phyloP scores from a whole-genome alignment of 2,113 vertebrate species.

The Telmatochromis sp. region DNA sequence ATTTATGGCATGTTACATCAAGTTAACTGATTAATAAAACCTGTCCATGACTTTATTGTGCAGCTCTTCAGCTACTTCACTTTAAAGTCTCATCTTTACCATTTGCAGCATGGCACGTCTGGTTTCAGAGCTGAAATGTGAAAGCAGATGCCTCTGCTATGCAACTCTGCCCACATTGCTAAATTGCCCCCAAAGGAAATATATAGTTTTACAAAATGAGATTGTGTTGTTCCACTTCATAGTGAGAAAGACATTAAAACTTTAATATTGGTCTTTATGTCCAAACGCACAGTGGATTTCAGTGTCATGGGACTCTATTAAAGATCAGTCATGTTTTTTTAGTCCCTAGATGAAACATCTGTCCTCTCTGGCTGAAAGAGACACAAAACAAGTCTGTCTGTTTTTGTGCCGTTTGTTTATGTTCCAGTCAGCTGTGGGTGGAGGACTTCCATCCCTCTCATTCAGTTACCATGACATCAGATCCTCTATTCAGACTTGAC shows the following conservation, averaged over 20 bases:
- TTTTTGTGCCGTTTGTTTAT: not conserved
- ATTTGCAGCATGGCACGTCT: not conserved
- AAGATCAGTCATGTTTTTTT: not conserved
- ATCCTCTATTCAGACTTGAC: not conserved
- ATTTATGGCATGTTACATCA: not conserved
- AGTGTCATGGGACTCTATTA: not conserved
- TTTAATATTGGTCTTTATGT: not conserved
- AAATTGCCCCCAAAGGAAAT: not conserved
- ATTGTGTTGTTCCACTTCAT: not conserved
- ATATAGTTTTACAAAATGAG: not conserved
- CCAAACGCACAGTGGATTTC: not conserved
- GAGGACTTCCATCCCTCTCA: not conserved
- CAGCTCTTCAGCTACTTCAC: not conserved
- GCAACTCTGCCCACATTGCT: not conserved
- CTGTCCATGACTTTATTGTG: not conserved
- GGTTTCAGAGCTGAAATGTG: not conserved
- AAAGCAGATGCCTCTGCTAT: not conserved
- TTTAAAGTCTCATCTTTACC: not conserved
- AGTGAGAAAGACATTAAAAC: not conserved
- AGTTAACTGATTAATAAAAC: not conserved
- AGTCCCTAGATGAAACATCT: not conserved
- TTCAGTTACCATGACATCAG: conserved; percentile 40
- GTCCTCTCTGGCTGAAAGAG: not conserved
- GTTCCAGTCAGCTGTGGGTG: not conserved
- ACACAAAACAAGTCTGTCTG: not conserved